phyloP scores from a whole-genome alignment of 2,888 invertebrate species.

The Sarcophaga rosellei region DNA sequence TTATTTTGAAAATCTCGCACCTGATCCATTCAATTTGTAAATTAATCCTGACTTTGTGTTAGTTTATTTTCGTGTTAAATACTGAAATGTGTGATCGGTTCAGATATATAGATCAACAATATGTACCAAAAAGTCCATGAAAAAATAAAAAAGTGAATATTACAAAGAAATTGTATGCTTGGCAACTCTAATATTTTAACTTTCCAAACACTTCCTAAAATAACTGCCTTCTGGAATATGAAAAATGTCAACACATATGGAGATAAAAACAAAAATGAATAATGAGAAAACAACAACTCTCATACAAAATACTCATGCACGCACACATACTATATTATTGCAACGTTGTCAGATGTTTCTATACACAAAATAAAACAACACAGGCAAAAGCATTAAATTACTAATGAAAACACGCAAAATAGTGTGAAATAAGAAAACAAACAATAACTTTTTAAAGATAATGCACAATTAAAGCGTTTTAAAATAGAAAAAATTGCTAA shows the following conservation, averaged over 20 bases:
- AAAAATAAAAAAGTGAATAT: no score
- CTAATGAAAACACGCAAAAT: constrained; percentile 1
- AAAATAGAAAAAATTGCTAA: background rate
- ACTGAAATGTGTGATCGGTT: no score
- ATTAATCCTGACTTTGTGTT: no score
- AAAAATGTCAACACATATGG: constrained; percentile 39
- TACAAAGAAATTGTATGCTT: no score
- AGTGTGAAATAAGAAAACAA: constrained; percentile 16
- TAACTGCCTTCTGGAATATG: constrained; percentile 22
- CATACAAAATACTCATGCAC: background rate
- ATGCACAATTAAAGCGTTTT: constrained; percentile 34
- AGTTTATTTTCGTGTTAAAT: no score
- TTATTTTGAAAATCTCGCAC: no score
- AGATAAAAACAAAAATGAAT: background rate
- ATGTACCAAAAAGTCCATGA: no score
- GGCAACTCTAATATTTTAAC: no score
- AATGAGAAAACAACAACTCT: background rate
- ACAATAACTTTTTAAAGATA: constrained; percentile 2
- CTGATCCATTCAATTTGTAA: no score
- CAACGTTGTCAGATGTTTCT: constrained; percentile 63
- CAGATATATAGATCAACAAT: no score
- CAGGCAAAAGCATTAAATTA: constrained; percentile 13
- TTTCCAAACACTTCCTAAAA: constrained; percentile 32
- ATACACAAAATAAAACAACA: constrained; percentile 22
- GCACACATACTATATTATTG: constrained; percentile 45